Evolutionary conservation across 2,113 vertebrate species (phyloP).

Genomic region (Synodontis membranacea): DNA sequence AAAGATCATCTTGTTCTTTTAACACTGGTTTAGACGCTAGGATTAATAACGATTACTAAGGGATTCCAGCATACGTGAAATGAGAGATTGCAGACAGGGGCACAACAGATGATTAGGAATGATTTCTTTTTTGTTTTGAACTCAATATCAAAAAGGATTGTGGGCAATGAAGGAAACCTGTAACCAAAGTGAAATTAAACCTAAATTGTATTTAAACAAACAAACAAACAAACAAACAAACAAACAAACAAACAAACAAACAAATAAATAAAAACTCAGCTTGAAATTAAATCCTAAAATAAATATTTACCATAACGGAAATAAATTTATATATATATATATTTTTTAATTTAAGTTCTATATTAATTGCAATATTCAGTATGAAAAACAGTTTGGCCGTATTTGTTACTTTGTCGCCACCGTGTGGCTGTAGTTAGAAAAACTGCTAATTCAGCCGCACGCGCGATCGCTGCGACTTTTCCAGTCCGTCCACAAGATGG

Average conservation of each 20-base stretch:
- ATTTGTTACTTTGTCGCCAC: not conserved
- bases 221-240: not conserved
- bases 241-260: not conserved
- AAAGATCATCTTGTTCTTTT: no score
- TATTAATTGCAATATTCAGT: not conserved
- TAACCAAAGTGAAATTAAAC: not conserved
- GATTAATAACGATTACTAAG: no score
- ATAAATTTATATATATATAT: not conserved
- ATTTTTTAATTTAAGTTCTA: not conserved
- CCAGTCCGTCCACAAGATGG: not conserved
- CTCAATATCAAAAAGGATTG: not conserved
- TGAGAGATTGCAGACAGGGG: no score
- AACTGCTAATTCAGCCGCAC: not conserved
- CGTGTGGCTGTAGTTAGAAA: not conserved
- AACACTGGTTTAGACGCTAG: no score
- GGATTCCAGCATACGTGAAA: no score
- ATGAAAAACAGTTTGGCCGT: no score
- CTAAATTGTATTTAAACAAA: no score
- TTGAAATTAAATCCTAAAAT: not conserved
- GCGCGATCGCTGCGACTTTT: not conserved
- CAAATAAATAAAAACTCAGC: not conserved
- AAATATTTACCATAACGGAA: no score
- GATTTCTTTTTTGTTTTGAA: no score
- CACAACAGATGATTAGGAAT: no score
- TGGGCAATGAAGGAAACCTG: not conserved